Percentiles rank a stretch among this genome's conserved stretches.
phyloP scores from a whole-genome alignment of 2,797 vertebrate genomes.

The Poeciliopsis paucimaculata region DNA sequence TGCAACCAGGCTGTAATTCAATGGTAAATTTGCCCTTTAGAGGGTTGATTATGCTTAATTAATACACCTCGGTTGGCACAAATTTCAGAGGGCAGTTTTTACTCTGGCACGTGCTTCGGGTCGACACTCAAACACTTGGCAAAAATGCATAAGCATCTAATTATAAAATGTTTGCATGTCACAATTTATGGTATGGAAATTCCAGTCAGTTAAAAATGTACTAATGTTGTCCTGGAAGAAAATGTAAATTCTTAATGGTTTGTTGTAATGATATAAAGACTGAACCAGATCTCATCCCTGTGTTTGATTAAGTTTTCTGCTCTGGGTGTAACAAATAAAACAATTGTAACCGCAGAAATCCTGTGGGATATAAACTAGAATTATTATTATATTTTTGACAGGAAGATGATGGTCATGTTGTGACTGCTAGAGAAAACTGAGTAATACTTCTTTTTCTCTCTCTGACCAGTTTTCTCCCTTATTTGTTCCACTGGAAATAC shows the following conservation, averaged over 20 bases:
- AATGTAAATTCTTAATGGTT: background rate
- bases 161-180: background rate
- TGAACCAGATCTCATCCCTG: background rate
- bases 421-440: background rate
- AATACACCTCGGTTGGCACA: background rate
- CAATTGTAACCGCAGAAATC: background rate
- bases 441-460: background rate
- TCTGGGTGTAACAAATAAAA: background rate
- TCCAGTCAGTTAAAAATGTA: background rate
- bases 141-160: background rate
- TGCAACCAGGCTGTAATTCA: background rate
- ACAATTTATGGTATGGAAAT: background rate
- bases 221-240: background rate
- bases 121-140: background rate
- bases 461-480: background rate
- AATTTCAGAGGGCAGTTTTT: background rate
- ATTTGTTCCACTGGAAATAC: constrained; percentile 8
- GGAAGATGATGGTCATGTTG: background rate
- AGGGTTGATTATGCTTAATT: background rate
- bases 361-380: background rate
- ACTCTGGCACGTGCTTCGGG: background rate
- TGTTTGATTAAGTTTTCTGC: background rate
- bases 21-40: background rate
- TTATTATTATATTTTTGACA: background rate
- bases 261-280: background rate